Evolutionary conservation across 2,113 vertebrate genomes (phyloP).

Genomic region (Microtus montanus): DNA sequence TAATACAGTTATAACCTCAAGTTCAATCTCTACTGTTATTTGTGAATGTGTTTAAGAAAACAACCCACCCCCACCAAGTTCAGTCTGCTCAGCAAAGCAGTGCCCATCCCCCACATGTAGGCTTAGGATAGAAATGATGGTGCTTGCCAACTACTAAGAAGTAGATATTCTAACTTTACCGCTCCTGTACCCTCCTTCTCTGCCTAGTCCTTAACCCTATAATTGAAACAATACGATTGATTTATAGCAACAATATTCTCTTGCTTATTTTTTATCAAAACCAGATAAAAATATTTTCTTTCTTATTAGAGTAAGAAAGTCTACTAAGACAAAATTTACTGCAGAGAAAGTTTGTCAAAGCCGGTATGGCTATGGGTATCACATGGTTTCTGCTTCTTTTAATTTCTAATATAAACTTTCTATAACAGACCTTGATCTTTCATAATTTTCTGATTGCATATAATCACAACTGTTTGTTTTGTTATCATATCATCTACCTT

Average conservation of each 20-base stretch:
- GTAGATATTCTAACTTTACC: not conserved
- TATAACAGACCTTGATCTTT: not conserved
- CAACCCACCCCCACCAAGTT: not conserved
- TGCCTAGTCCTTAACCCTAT: not conserved
- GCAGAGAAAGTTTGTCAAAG: not conserved
- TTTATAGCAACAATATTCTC: not conserved
- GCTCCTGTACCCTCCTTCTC: not conserved
- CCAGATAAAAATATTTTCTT: not conserved
- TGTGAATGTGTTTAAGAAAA: not conserved
- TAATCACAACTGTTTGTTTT: not conserved
- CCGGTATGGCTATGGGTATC: not conserved
- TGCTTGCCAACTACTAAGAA: not conserved
- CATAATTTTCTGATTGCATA: not conserved
- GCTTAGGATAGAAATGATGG: not conserved
- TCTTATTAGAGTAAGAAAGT: not conserved
- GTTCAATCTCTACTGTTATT: not conserved
- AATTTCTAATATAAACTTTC: not conserved
- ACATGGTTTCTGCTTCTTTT: not conserved
- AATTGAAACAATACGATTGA: not conserved
- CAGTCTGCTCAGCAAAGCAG: not conserved
- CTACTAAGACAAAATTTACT: not conserved
- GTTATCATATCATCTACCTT: too few species aligned
- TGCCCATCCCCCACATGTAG: not conserved
- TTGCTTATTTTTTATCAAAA: conserved; percentile 22
- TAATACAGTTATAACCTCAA: not conserved